Evolutionary conservation across 2,888 invertebrate genomes (phyloP), one percentile per base, ranked within the genome.

Genomic region (Isoperla grammatica): DNA sequence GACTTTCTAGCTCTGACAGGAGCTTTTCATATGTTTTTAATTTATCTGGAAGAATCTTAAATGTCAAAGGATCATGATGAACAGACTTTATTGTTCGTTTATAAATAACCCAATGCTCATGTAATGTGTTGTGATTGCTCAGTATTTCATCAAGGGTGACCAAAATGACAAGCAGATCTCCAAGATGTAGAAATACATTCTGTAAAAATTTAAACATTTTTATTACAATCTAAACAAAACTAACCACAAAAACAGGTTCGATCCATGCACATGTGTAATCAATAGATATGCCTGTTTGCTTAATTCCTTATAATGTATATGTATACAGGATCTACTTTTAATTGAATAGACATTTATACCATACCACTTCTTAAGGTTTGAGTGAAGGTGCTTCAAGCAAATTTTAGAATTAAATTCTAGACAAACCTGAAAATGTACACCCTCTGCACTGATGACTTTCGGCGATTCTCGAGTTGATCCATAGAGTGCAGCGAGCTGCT

Each of bases 61-160:
- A 80, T 70, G 81, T 78, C 35, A 79, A 73, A 29, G 84, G 80
- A 70, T 83, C 83, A 64, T 85, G 83, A 58, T 81, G 77, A 29
- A 87, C 80, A 29, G 85, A 82, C 66, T 85, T 83, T 1, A 94
- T 76, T 70, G 84, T 83, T 73, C 88, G 83, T 69, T 85, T 83
- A 70, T 91, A 95, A 23, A 83, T 78, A 56, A 80, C 80, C 92
- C 93, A 95, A 71, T 88, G 88, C 69, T 85, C 76, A 56, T 80
- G 76, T 49, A 86, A 76, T 1, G 79, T 72, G 0, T 77, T 74
- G 61, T 83, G 82, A 55, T 75, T 74, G 46, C 77, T 78, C 37
- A 88, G 74, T 17, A 87, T 74, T 68, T 80, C 80, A 69, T 94
- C 93, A 59, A 94, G 75, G 12, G 77, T 77, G n/a, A 80, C 73